A percentile compares a stretch with the other conserved stretches of the same genome.
phyloP scores from a whole-genome alignment of 2,113 vertebrate species.

The Myotis yumanensis region DNA sequence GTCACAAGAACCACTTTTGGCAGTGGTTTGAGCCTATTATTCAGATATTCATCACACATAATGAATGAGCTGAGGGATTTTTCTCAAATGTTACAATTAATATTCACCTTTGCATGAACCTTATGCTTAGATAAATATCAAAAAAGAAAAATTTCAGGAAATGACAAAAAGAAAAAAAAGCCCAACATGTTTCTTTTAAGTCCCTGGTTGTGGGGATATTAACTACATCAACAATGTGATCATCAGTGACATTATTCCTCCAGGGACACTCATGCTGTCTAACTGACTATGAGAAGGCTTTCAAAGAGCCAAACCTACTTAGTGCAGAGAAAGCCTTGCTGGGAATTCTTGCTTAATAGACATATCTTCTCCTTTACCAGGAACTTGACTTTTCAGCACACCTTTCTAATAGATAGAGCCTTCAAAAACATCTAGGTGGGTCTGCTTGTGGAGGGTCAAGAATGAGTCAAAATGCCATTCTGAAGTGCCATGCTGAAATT shows the following conservation, averaged over 20 bases:
- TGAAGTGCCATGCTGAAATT: neutral
- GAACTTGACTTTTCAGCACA: conserved; percentile 52
- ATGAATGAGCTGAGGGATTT: conserved; percentile 64
- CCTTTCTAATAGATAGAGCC: neutral
- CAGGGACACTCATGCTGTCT: neutral
- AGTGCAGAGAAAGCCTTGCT: conserved; percentile 29
- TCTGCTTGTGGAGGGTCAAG: neutral
- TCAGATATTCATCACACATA: conserved; percentile 62
- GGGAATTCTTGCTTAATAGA: conserved; percentile 25
- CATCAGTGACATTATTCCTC: conserved; percentile 15
- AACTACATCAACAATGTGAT: conserved; percentile 41
- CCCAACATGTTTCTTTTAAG: conserved; percentile 54
- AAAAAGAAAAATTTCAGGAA: conserved; percentile 64
- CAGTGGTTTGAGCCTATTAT: conserved; percentile 50
- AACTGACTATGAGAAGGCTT: conserved; percentile 2
- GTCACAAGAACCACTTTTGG: conserved; percentile 62
- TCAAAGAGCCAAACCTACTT: conserved; percentile 30
- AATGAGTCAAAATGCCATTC: neutral
- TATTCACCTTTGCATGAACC: conserved; percentile 75
- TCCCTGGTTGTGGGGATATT: neutral
- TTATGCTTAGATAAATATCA: conserved; percentile 58
- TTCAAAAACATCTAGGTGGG: neutral
- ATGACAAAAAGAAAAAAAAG: conserved; percentile 42
- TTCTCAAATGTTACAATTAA: conserved; percentile 68
- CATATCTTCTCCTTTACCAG: conserved; percentile 22